Conservation (phyloP, 2,888 invertebrate species). For the Slavum lentiscoides region DNA sequence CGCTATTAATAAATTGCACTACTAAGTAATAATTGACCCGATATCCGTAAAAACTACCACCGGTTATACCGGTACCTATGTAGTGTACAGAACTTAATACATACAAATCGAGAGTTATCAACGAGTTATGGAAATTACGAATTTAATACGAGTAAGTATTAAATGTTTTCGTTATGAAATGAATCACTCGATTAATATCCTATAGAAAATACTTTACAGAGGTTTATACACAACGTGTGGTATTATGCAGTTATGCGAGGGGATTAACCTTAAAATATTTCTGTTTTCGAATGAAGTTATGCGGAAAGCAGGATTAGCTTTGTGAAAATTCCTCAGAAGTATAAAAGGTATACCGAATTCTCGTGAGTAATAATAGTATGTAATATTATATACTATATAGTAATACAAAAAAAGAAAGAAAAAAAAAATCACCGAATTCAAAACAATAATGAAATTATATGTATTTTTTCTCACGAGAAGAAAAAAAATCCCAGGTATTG, state of each 20-base stretch:
- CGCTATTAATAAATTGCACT: too few species aligned
- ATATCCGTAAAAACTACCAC: too few species aligned
- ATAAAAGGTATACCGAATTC: not conserved
- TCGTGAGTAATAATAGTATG: conserved; percentile 10
- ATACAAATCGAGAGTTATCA: too few species aligned
- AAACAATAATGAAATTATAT: conserved; percentile 41
- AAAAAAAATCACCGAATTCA: conserved; percentile 23
- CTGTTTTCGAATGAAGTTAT: conserved; percentile 28
- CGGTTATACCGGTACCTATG: too few species aligned
- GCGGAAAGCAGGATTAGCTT: conserved; percentile 16
- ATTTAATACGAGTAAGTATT: too few species aligned
- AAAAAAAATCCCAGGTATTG: conserved; percentile 31
- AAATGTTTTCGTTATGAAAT: too few species aligned
- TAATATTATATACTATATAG: not conserved
- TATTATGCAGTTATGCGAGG: not conserved
- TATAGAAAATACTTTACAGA: not conserved
- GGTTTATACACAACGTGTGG: too few species aligned
- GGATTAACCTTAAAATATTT: not conserved
- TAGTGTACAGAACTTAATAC: too few species aligned
- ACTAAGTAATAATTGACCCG: too few species aligned
- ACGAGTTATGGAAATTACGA: too few species aligned
- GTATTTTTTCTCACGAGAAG: conserved; percentile 32
- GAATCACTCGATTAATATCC: too few species aligned
- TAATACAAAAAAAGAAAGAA: not conserved
- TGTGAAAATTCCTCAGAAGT: conserved; percentile 10